phyloP scores from a whole-genome alignment of 2,113 vertebrate species.

The Aspiorhynchus laticeps region DNA sequence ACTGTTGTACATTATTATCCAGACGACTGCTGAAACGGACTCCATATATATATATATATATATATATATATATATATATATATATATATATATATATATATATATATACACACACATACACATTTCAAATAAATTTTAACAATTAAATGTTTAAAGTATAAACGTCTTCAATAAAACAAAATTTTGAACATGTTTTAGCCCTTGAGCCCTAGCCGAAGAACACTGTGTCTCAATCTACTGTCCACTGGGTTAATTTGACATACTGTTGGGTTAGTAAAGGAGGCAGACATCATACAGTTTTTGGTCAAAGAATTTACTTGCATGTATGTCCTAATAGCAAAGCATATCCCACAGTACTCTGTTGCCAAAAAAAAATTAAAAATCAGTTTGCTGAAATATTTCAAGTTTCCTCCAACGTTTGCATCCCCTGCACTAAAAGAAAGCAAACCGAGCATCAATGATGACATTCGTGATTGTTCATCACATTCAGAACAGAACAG shows the following conservation, averaged over 20 bases:
- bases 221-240: neutral
- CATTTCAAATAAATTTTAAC: neutral
- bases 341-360: constrained; percentile 70
- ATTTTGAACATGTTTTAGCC: neutral
- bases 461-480: constrained; percentile 73
- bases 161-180: neutral
- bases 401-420: constrained; percentile 49
- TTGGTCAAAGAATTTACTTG: constrained; percentile 71
- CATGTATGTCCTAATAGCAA: constrained; percentile 67
- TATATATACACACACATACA: too few relatives aligned
- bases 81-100: too few relatives aligned
- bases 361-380: constrained; percentile 54
- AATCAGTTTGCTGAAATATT: constrained; percentile 44
- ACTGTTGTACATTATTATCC: too few relatives aligned
- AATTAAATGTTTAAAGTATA: neutral
- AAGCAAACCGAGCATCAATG: constrained; percentile 64
- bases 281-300: constrained; percentile 31
- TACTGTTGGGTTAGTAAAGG: neutral
- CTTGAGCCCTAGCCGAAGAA: neutral
- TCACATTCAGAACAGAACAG: constrained; percentile 75
- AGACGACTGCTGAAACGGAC: too few relatives aligned
- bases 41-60: too few relatives aligned
- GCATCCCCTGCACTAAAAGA: constrained; percentile 60
- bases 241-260: neutral
- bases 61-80: too few relatives aligned